These are phyloP conservation scores for Drosophila percnosoma DNA, from an alignment of 2,888 invertebrate species.

Conservation along the genomic window DNA sequence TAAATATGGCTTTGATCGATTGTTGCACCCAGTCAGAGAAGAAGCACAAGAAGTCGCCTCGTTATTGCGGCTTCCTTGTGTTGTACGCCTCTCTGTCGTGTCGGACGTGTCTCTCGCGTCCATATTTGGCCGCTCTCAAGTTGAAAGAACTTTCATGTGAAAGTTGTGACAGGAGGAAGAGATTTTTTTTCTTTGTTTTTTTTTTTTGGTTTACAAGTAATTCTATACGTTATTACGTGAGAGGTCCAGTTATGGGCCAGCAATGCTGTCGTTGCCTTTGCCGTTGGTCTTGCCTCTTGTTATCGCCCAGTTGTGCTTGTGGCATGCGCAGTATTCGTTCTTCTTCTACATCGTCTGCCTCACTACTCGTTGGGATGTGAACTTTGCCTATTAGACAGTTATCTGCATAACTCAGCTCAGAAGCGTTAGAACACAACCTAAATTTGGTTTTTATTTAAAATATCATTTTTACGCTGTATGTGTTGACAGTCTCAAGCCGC, in stretches of 20 bases:
- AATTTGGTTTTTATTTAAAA: background rate
- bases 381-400: constrained; percentile 71
- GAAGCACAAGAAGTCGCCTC: constrained; percentile 57
- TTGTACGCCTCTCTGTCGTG: constrained; percentile 44
- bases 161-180: constrained; percentile 80
- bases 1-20: constrained; percentile 78
- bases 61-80: constrained; percentile 56
- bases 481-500: background rate
- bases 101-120: constrained; percentile 59
- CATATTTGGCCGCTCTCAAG: constrained; percentile 78
- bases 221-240: constrained; percentile 79
- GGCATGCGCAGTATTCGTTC: constrained; percentile 31
- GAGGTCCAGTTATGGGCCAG: constrained; percentile 79
- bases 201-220: constrained; percentile 58
- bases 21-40: constrained; percentile 51
- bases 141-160: constrained; percentile 82
- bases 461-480: background rate
- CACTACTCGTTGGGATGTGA: constrained; percentile 50
- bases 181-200: constrained; percentile 44
- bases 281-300: constrained; percentile 42
- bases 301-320: constrained; percentile 37
- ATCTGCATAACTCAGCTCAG: constrained; percentile 33
- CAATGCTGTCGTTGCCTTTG: constrained; percentile 60
- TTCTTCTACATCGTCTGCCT: constrained; percentile 14
- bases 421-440: background rate